phyloP scores from a whole-genome alignment of 1,140 invertebrate genomes.

The Bursaphelenchus mucronatus region DNA sequence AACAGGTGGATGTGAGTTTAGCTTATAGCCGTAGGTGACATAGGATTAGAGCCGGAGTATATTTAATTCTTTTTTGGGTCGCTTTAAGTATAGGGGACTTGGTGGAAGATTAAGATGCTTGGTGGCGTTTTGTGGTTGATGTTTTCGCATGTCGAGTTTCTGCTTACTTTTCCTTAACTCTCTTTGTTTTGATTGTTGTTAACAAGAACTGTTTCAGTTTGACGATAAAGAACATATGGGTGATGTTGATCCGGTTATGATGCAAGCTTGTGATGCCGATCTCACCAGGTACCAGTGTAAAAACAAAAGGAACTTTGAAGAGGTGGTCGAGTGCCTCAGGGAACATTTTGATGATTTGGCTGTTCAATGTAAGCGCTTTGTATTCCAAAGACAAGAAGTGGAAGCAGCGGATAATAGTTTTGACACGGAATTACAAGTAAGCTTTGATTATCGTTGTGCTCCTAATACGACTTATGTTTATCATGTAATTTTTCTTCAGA shows the following conservation, averaged over 20 bases:
- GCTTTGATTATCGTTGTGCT: not conserved
- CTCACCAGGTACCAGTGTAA: conserved; percentile 67
- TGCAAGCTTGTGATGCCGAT: conserved; percentile 72
- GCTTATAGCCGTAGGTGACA: not conserved
- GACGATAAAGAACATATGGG: conserved; percentile 59
- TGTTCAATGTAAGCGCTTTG: conserved; percentile 54
- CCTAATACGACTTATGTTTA: conserved; percentile 5
- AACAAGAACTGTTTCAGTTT: conserved; percentile 46
- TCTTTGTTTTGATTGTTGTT: conserved; percentile 3
- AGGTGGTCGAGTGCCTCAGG: conserved; percentile 69
- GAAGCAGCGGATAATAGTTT: conserved; percentile 58
- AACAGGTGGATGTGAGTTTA: conserved; percentile 60
- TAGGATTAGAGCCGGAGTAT: conserved; percentile 12
- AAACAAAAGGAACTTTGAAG: conserved; percentile 72
- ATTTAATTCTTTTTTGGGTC: not conserved
- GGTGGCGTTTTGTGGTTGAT: not conserved
- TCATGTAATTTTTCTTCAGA: conserved; percentile 35
- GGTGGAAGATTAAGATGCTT: not conserved
- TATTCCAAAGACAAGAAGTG: conserved; percentile 56
- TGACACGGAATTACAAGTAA: conserved; percentile 57
- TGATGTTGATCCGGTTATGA: conserved; percentile 73
- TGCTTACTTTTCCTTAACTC: conserved; percentile 2
- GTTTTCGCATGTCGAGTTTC: conserved; percentile 1
- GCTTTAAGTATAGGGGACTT: not conserved
- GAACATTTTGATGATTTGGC: conserved; percentile 46